Evolutionary conservation across 2,888 invertebrate species (phyloP).

Genomic region (Megastigmus dorsalis): DNA sequence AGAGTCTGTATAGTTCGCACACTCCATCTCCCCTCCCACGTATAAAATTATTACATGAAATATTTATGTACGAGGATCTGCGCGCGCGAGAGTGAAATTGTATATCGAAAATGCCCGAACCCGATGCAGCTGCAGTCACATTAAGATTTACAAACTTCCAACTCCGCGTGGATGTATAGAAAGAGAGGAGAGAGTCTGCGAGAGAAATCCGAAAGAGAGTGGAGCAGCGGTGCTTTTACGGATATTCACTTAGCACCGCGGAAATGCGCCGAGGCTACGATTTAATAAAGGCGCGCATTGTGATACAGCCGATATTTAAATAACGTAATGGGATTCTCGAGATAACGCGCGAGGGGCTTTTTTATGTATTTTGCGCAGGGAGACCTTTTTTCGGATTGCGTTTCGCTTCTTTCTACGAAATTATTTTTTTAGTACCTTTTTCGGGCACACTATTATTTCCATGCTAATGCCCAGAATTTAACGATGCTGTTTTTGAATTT

Average conservation of each 20-base stretch:
- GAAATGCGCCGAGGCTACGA: too few relatives aligned
- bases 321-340: slow-evolving; percentile 26
- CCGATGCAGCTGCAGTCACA: slow-evolving; percentile 7
- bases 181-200: not conserved
- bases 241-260: not conserved
- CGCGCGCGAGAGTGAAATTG: not conserved
- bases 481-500: too few relatives aligned
- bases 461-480: too few relatives aligned
- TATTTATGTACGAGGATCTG: not conserved
- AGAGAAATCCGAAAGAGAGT: not conserved
- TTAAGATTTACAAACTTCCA: slow-evolving; percentile 32
- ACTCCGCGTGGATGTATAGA: too few relatives aligned
- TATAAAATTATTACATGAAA: not conserved
- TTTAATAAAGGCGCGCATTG: slow-evolving; percentile 31
- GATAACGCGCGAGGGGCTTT: too few relatives aligned
- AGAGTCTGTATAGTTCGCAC: too few relatives aligned
- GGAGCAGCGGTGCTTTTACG: slow-evolving; percentile 9
- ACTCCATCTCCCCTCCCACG: not conserved
- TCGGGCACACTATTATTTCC: too few relatives aligned
- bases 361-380: too few relatives aligned
- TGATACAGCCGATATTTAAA: slow-evolving; percentile 31
- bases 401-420: too few relatives aligned
- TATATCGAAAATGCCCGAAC: not conserved
- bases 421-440: too few relatives aligned
- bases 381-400: too few relatives aligned